These are phyloP conservation scores for Chascanopsetta lugubris DNA, from an alignment of 2,113 vertebrate species.

Conservation along the genomic window DNA sequence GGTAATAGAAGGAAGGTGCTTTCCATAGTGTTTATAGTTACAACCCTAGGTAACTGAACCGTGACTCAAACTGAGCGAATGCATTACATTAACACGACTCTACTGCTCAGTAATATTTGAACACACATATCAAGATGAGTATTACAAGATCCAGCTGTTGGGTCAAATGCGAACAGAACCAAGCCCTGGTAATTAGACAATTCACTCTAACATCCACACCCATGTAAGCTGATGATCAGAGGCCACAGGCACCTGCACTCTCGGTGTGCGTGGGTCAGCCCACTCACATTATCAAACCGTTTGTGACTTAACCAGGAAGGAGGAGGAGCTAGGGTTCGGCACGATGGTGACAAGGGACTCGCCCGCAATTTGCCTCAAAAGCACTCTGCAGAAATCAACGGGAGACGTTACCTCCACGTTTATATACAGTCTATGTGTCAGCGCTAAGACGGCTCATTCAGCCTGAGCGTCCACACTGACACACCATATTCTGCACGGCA, in stretches of 20 bases:
- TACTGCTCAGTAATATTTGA: neutral
- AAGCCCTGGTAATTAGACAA: too few species aligned
- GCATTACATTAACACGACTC: neutral
- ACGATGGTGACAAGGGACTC: too few species aligned
- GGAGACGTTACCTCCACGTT: too few species aligned
- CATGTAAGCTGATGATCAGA: neutral
- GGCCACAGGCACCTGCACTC: neutral
- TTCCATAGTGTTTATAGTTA: neutral
- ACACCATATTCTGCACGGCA: slow-evolving; percentile 10
- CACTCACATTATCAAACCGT: too few species aligned
- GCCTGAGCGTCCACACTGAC: neutral
- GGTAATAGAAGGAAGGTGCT: neutral
- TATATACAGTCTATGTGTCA: slow-evolving; percentile 29
- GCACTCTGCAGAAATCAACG: too few species aligned
- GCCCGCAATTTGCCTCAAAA: too few species aligned
- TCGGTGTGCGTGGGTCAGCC: neutral
- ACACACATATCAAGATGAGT: neutral
- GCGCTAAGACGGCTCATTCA: slow-evolving; percentile 21
- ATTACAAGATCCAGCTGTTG: too few species aligned
- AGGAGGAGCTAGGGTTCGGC: too few species aligned
- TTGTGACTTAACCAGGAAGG: too few species aligned
- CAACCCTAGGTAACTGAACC: neutral
- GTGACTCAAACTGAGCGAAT: neutral
- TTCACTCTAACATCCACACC: too few species aligned
- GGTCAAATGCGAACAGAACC: too few species aligned